Evolutionary conservation across 2,888 invertebrate genomes (phyloP), one percentile per base, ranked within the genome.

Genomic region (Elgonia sp.): DNA sequence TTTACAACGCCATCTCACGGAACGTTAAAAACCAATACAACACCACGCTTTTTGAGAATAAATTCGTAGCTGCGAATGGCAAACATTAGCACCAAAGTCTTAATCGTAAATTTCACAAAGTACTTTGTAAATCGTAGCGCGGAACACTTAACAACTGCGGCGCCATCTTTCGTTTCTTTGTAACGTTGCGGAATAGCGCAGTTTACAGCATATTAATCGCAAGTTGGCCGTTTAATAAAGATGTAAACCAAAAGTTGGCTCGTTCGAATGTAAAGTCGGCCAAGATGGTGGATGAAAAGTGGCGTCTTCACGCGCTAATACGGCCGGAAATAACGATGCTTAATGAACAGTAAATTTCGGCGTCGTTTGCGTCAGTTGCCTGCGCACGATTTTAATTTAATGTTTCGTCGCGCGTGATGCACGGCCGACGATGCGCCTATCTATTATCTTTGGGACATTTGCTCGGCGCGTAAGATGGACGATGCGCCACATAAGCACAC

Each of bases 391-490:
- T 89, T 87, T 87, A 86, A 89, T 89, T 89, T 87, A 84, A 87
- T 86, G 89, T 86, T 86, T 89, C 89, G 84, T 86, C 84, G 88
- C 84, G 76, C 80, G 80, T 89, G 88, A 86, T 89, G 57, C 86
- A 81, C 80, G 75, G 42, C 53, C 70, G 70, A 63, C 67, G 57
- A 80, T 39, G 76, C 72, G 65, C 79, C 88, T 80, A 88, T 86
- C 83, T 72, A 79, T 86, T 86, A 89, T 89, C 86, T 89, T 86
- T 75, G 80, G 83, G 80, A 88, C 88, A 80, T 86, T 88, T 83
- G 76, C 76, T 67, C 62, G 72, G 70, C 29, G 63, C 57, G 67
- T 83, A 84, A 86, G 88, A 88, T 84, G 85, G 76, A 88, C 84
- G 86, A 84, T 67, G 76, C 80, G 72, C 72, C 76, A 55, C 70